phyloP scores from a whole-genome alignment of 2,113 vertebrate species.

The Corydoras maculifer region DNA sequence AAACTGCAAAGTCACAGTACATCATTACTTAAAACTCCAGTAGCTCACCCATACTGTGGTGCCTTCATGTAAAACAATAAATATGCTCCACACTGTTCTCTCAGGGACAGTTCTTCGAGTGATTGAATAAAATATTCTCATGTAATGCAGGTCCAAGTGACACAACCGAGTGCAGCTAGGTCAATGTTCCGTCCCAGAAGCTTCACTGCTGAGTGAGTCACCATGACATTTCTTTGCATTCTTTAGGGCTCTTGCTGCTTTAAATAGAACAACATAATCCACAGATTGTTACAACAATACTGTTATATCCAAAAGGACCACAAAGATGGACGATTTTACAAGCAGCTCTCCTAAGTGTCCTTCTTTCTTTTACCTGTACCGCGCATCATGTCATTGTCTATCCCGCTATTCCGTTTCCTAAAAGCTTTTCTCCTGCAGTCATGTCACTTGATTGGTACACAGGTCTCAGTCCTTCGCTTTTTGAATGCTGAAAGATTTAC shows the following conservation, averaged over 20 bases:
- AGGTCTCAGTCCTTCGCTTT: constrained; percentile 6
- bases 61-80: too few relatives aligned
- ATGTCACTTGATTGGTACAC: neutral
- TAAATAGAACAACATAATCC: neutral
- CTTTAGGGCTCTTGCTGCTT: neutral
- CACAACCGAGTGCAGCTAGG: constrained; percentile 6
- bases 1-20: constrained; percentile 25
- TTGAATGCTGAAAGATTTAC: constrained; percentile 52
- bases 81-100: too few relatives aligned
- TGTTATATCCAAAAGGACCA: constrained; percentile 8
- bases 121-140: neutral
- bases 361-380: neutral
- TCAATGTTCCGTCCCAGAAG: neutral
- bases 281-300: neutral
- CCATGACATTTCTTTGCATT: neutral
- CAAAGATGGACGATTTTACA: constrained; percentile 17
- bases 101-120: neutral
- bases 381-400: constrained; percentile 25
- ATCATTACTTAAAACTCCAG: too few relatives aligned
- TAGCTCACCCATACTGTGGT: too few relatives aligned
- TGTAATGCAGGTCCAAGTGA: neutral
- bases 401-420: constrained; percentile 8
- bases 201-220: neutral
- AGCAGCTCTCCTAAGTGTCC: neutral
- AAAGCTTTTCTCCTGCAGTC: neutral